Base-by-base conservation (phyloP, 2,113 vertebrate species). In the Eulemur macaco region DNA sequence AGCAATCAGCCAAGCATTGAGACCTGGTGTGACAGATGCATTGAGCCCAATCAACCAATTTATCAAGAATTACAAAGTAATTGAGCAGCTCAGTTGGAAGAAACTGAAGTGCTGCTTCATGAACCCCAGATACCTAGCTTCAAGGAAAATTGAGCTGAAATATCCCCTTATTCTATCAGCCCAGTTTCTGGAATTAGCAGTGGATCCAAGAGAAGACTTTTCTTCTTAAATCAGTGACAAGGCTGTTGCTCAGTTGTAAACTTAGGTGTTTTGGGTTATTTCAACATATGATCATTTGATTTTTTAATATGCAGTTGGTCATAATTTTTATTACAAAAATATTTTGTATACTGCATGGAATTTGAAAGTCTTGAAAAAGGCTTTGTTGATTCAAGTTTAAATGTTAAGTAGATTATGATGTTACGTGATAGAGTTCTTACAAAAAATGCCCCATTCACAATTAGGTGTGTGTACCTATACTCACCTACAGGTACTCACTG, bases 11-110 rank as follows among this genome's bases (percentile, higher is more conserved):
- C 45, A 74, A 82, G 69, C 52, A 2, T 5, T 23, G 45, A 74
- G 64, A 31, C 68, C 60, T 94, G 66, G 17, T 56, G 68, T 89
- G 92, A 74, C 2, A 60, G 60, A 83, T 39, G 88, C 74, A 82
- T 5, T 69, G 76, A 83, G 50, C 42, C 45, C 64, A 76, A 63
- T 89, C 77, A 78, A 87, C 77, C 84, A 83, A 54, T 95, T 87
- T 93, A 86, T 89, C 90, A 82, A 89, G 76, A 96, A 89, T 86
- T 58, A 71, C 86, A 87, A 85, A 93, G 90, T 92, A 90, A 96
- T 90, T 90, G 92, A 95, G 88, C 52, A 69, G 31, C 94, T 92
- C 90, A 60, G 84, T 58, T 64, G 69, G 87, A 95, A 60, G 80
- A 18, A 31, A 66, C 21, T 9, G 74, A 96, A 71, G 60, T 56